These are phyloP conservation scores for Drosophila varians DNA, from an alignment of 1,140 invertebrate genomes.

Conservation along the genomic window DNA sequence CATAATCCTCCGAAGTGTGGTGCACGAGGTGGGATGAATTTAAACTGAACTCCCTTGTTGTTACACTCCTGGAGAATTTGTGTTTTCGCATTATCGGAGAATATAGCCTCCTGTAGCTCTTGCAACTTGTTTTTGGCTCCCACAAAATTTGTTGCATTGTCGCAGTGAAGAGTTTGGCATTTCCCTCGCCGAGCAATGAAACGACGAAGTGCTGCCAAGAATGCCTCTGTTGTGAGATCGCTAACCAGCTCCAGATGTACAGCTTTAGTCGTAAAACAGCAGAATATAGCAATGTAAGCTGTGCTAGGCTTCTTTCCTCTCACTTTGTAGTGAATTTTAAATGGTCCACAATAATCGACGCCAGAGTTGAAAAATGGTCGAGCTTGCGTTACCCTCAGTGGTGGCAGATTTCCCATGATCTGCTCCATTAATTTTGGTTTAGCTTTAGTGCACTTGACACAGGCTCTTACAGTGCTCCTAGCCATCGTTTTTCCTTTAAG, in stretches of 20 bases:
- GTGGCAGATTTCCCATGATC: too few relatives aligned
- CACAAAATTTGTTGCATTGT: constrained; percentile 11
- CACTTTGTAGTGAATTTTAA: too few relatives aligned
- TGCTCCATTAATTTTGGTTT: too few relatives aligned
- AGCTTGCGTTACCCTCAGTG: too few relatives aligned
- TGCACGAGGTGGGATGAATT: constrained; percentile 1
- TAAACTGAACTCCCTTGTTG: background rate
- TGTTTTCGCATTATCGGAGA: too few relatives aligned
- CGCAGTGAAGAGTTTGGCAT: constrained; percentile 4
- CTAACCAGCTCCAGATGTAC: constrained; percentile 1
- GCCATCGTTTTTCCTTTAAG: too few relatives aligned
- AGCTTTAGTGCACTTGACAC: too few relatives aligned
- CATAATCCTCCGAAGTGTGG: background rate
- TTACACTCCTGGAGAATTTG: too few relatives aligned
- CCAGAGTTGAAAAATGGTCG: too few relatives aligned
- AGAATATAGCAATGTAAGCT: constrained; percentile 1
- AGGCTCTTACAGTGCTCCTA: too few relatives aligned
- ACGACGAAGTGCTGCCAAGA: constrained; percentile 1
- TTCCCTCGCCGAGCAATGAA: constrained; percentile 5
- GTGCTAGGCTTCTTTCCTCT: too few relatives aligned
- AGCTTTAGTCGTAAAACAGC: background rate
- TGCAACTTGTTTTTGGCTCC: constrained; percentile 4
- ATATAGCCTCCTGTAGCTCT: background rate
- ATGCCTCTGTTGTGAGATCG: background rate
- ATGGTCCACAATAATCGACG: too few relatives aligned